Percentiles rank a stretch among this genome's conserved stretches.
Evolutionary conservation across 2,113 vertebrate genomes (phyloP).

Genomic region (Pycnonotus jocosus): DNA sequence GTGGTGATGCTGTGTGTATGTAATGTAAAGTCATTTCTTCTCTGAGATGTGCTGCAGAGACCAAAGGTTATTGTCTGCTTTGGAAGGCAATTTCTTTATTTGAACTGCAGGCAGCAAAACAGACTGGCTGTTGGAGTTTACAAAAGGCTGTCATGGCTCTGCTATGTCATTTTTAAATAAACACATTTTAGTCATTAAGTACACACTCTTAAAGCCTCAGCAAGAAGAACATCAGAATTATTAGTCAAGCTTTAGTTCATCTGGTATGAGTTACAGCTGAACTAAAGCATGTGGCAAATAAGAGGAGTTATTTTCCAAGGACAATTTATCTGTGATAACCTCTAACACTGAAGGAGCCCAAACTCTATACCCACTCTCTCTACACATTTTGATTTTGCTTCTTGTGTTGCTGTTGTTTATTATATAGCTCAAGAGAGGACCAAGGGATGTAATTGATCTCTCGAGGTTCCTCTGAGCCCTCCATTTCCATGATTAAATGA

Average conservation of each 20-base stretch:
- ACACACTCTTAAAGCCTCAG: not conserved
- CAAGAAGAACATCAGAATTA: slow-evolving; percentile 12
- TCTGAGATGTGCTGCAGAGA: not conserved
- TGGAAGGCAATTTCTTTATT: not conserved
- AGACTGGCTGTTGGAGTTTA: not conserved
- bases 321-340: slow-evolving; percentile 23
- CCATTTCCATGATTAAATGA: slow-evolving; percentile 12
- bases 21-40: not conserved
- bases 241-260: slow-evolving; percentile 35
- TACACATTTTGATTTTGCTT: not conserved
- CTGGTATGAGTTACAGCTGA: slow-evolving; percentile 3
- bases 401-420: not conserved
- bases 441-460: not conserved
- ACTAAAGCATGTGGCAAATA: slow-evolving; percentile 2
- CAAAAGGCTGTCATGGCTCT: slow-evolving; percentile 1
- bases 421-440: not conserved
- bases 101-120: not conserved
- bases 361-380: not conserved
- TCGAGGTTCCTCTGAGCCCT: not conserved
- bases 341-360: not conserved
- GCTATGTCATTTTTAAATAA: slow-evolving; percentile 50
- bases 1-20: not conserved
- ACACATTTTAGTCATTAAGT: slow-evolving; percentile 48
- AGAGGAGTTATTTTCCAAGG: slow-evolving; percentile 8
- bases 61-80: slow-evolving; percentile 20